Evolutionary conservation across 1,140 invertebrate species (phyloP), one percentile per base, ranked within the genome.

Genomic region (Elysia chlorotica): DNA sequence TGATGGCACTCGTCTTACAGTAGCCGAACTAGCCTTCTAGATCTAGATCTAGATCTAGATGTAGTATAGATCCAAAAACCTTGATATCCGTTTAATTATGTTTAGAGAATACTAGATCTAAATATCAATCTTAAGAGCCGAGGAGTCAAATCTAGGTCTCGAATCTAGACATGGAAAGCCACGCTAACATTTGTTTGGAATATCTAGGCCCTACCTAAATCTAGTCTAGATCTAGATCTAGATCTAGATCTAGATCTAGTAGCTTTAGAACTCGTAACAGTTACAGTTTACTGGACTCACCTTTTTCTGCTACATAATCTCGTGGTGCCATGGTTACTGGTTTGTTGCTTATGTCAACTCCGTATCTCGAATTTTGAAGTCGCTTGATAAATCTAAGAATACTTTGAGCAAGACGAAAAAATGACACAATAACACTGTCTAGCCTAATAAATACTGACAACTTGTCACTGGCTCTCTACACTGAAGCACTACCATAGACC

Each of bases 281-380:
- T n/a, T 14, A n/a, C 10, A 48, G 41, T 48, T 14, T n/a, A 48
- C 10, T 71, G 25, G 65, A 76, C 73, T 77, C 82, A 87, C 86
- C 85, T 81, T 85, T 87, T 68, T 88, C 88, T 21, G 79, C 84
- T 6, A 78, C 79, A 67, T 89, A 88, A 81, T 88, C 87, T 76
- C 77, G 79, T 2, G 81, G 77, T 54, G 86, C 83, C 87, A 88
- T 88, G 54, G 75, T 82, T n/a, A n/a, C 30, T 33, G 1, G 30
- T 19, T 25, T 35, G 59, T n/a, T n/a, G n/a, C n/a, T n/a, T n/a
- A n/a, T n/a, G n/a, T n/a, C n/a, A n/a, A n/a, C n/a, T n/a, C n/a
- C n/a, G n/a, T n/a, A n/a, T n/a, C n/a, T n/a, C n/a, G n/a, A n/a
- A n/a, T n/a, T n/a, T n/a, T n/a, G n/a, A n/a, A n/a, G n/a, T n/a